Base-by-base conservation (phyloP, 1,140 invertebrate genomes). In the Sycophaga agraensis region DNA sequence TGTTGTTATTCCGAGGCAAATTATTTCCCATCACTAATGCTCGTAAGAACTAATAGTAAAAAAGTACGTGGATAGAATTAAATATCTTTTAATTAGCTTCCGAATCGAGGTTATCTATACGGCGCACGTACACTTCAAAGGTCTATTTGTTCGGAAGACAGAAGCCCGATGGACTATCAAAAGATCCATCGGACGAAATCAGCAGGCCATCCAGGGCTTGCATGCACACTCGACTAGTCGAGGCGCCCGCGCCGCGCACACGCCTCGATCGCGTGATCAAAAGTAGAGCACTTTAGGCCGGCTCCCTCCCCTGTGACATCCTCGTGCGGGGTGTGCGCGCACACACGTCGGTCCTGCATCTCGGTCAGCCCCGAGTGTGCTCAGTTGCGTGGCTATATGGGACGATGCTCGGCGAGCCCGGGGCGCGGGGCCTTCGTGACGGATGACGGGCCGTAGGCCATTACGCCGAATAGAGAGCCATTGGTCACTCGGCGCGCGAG, bases 391-490 rank as follows among this genome's bases (percentile, higher is more conserved):
- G n/a, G n/a, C n/a, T n/a, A n/a, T n/a, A n/a, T n/a, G n/a, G n/a
- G n/a, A n/a, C n/a, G n/a, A n/a, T n/a, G n/a, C n/a, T n/a, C n/a
- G n/a, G n/a, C n/a, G n/a, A n/a, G n/a, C n/a, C n/a, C n/a, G n/a
- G n/a, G n/a, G 57, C 46, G 31, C 56, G 45, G 28, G 34, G 1
- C 28, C 8, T 42, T 50, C 45, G 78, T 80, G 78, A 81, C 76
- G 78, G 72, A 81, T 81, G 78, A 77, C 73, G 76, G 76, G 68
- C 70, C 69, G 67, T 71, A 74, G 65, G 66, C 79, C 77, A 79
- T 81, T 80, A 80, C 74, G 68, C 65, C 67, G 67, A 75, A 79
- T 76, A 76, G 77, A 78, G 77, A 79, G 73, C 79, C 78, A 81
- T 81, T 81, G 79, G 79, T 81, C 79, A 81, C 78, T 81, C 65